Base-by-base conservation (phyloP, 2,888 invertebrate species). In the Dioctria linearis region DNA sequence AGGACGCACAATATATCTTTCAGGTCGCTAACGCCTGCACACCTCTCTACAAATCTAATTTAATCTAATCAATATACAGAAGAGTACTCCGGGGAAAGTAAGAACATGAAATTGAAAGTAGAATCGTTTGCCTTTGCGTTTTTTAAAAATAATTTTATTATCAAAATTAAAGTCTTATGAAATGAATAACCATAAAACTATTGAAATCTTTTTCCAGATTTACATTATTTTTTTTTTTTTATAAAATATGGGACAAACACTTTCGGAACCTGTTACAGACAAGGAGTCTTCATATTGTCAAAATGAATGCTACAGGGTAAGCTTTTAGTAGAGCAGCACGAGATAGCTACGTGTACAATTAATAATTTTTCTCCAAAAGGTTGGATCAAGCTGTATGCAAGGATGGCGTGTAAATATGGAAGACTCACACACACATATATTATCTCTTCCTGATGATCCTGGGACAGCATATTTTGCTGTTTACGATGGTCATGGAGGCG, bases 341-440 rank as follows among this genome's bases (percentile, higher is more conserved):
- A 25, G 25, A 25, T 25, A 25, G 25, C 25, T 25, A 25, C 25
- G 25, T 25, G 25, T 25, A 25, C 25, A 25, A 25, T 25, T 25
- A 25, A 25, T 25, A 25, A 25, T 25, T 25, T 25, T 25, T 25
- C 25, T 25, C 0, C 0, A 25, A 25, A 25, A 85, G 84, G 97
- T 99, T 4, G 99, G 97, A n/a, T 96, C 98, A 1, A 98, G 98
- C 37, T 98, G 96, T 87, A 99, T 99, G 99, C 99, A 99, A 90
- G 99, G 99, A 88, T 99, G 99, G 99, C 91, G 99, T 83, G 94
- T 98, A 80, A 96, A 96, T 84, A 99, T 99, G 99, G 99, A 99
- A 90, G 99, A 99, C 90, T 96, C 98, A 0, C 99, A 99, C 88
- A 98, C 98, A 71, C 98, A 98, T 86, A 95, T 99, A 84, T 90